A percentile compares a stretch with the other conserved stretches of the same genome.
phyloP scores from a whole-genome alignment of 2,888 invertebrate genomes.

The Pandemis heparana region DNA sequence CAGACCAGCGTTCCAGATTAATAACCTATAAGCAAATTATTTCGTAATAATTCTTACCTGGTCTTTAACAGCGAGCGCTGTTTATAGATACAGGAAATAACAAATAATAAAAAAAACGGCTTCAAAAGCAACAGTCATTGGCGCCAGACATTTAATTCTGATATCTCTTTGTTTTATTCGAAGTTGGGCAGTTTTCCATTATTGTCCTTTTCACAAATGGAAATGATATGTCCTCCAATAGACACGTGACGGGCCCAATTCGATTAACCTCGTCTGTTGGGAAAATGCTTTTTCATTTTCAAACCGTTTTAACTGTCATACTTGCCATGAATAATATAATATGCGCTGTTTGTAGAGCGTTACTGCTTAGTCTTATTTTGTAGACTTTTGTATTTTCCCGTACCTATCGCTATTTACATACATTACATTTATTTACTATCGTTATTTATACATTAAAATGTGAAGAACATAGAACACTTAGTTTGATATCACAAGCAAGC shows the following conservation, averaged over 20 bases:
- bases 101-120: neutral
- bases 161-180: constrained; percentile 58
- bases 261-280: constrained; percentile 54
- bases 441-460: too few relatives aligned
- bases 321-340: constrained; percentile 26
- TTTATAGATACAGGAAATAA: neutral
- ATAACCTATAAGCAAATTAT: neutral
- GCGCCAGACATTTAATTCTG: constrained; percentile 65
- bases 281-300: constrained; percentile 44
- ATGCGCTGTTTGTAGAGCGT: neutral
- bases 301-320: constrained; percentile 30
- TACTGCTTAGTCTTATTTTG: neutral
- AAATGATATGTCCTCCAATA: constrained; percentile 57
- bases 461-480: too few relatives aligned
- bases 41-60: neutral
- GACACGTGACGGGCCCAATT: constrained; percentile 54
- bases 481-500: too few relatives aligned
- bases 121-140: constrained; percentile 48
- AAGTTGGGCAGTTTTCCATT: constrained; percentile 56
- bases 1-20: neutral
- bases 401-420: too few relatives aligned
- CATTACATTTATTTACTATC: too few relatives aligned
- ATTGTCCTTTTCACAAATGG: constrained; percentile 55
- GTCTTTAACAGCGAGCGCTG: neutral
- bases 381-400: neutral